Evolutionary conservation across 2,113 vertebrate genomes (phyloP).

Genomic region (Phrynosoma blainvillii): DNA sequence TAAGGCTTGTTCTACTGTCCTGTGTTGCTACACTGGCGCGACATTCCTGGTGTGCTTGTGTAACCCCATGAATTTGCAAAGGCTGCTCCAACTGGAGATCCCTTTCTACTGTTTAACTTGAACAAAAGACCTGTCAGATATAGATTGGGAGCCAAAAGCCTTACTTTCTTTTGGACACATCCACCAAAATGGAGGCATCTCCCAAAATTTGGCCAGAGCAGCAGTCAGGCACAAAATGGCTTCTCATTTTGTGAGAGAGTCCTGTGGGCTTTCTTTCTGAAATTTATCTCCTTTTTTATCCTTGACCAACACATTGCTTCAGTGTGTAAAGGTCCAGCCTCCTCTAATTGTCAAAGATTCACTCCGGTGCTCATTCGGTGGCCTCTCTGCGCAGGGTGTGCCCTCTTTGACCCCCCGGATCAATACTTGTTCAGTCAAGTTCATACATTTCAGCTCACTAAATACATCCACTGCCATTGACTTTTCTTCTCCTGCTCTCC

Average conservation of each 20-base stretch:
- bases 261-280: not conserved
- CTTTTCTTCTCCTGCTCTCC: not conserved
- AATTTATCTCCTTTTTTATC: not conserved
- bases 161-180: too few species aligned
- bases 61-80: not conserved
- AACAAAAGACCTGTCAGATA: too few species aligned
- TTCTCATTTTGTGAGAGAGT: not conserved
- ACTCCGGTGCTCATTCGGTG: constrained; percentile 28
- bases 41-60: not conserved
- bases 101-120: not conserved
- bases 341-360: not conserved
- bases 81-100: not conserved
- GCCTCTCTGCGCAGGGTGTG: not conserved
- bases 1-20: not conserved
- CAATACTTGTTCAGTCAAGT: constrained; percentile 32
- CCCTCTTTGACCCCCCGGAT: constrained; percentile 24
- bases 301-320: not conserved
- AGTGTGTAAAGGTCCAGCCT: constrained; percentile 23
- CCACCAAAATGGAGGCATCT: too few species aligned
- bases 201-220: not conserved
- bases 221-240: not conserved
- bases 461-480: not conserved
- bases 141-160: too few species aligned
- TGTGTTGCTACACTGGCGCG: not conserved
- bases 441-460: constrained; percentile 24